Conservation (phyloP, 2,797 vertebrate genomes). For the Danio aesculapii region DNA sequence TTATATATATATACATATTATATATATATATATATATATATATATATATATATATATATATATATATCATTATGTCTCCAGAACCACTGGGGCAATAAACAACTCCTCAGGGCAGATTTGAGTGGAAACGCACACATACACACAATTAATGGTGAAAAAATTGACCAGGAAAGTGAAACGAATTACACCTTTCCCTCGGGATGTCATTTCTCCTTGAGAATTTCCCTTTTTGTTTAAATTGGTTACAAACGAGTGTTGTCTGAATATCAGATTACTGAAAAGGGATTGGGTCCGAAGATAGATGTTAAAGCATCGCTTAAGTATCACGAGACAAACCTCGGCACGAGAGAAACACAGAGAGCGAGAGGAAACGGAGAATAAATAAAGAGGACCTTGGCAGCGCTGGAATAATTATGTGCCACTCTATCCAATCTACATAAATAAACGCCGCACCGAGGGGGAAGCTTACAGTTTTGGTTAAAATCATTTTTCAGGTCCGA, state of each 20-base stretch:
- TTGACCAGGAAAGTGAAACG: conserved; percentile 47
- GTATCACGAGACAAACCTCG: conserved; percentile 68
- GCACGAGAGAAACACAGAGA: conserved; percentile 73
- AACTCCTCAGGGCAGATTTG: conserved; percentile 71
- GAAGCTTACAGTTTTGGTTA: conserved; percentile 73
- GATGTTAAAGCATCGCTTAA: conserved; percentile 69
- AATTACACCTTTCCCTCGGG: conserved; percentile 60
- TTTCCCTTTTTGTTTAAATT: conserved; percentile 42
- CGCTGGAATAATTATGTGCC: conserved; percentile 75
- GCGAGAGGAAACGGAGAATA: conserved; percentile 73
- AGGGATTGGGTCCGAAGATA: conserved; percentile 62
- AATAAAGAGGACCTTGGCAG: conserved; percentile 79
- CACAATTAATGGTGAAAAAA: conserved; percentile 58
- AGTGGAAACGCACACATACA: conserved; percentile 65
- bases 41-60: no score
- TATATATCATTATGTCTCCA: conserved; percentile 81
- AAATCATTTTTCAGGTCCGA: conserved; percentile 77
- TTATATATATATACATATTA: no score
- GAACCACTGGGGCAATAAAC: conserved; percentile 82
- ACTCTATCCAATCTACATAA: conserved; percentile 83
- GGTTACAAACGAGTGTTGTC: conserved; percentile 32
- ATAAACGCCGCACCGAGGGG: conserved; percentile 73
- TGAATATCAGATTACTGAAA: conserved; percentile 56
- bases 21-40: no score
- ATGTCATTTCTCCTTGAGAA: conserved; percentile 53